Evolutionary conservation across 2,113 vertebrate species (phyloP), one percentile per base, ranked within the genome.

Genomic region (Diphyllodes magnificus): DNA sequence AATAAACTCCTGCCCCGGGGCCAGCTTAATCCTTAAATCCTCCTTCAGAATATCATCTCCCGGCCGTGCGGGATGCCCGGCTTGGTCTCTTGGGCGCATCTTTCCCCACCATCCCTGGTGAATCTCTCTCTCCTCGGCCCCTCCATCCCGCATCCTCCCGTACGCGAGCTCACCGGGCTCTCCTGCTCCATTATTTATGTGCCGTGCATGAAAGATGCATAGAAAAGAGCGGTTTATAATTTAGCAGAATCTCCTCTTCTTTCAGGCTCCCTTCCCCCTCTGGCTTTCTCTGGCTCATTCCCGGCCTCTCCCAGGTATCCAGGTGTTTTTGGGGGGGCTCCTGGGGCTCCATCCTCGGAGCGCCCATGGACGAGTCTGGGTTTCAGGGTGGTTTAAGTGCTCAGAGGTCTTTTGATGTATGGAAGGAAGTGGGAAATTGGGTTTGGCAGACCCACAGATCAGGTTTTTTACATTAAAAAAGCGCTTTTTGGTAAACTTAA

Each of bases 11-110:
- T 93, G 84, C 92, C 92, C 91, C 7, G 17, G 8, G 77, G 94
- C 88, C 82, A 19, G 69, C 78, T 95, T 96, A 96, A 96, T 94
- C 95, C 95, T 95, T 92, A 96, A 96, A 96, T 96, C 95, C 92
- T 94, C 94, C 92, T 93, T 82, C 78, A 19, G 56, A 90, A 82
- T 8, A 87, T 69, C 94, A 85, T 75, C 82, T 89, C 88, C 73
- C 1, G 3, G 51, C 9, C 2, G 19, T 20, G 11, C 60, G 69
- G 81, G 56, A 53, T 70, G 68, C 89, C 89, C 7, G 3, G 10
- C 35, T 51, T 0, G 4, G 50, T 22, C 53, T n/a, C 75, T 56
- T 8, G 47, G 65, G 37, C 1, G 1, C 50, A 5, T 85, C 65
- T 65, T 80, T 22, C 15, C 45, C 44, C 54, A 0, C 17, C 50